These are phyloP conservation scores for Sebastes trivittatus DNA, from an alignment of 2,797 vertebrate species.

Conservation along the genomic window DNA sequence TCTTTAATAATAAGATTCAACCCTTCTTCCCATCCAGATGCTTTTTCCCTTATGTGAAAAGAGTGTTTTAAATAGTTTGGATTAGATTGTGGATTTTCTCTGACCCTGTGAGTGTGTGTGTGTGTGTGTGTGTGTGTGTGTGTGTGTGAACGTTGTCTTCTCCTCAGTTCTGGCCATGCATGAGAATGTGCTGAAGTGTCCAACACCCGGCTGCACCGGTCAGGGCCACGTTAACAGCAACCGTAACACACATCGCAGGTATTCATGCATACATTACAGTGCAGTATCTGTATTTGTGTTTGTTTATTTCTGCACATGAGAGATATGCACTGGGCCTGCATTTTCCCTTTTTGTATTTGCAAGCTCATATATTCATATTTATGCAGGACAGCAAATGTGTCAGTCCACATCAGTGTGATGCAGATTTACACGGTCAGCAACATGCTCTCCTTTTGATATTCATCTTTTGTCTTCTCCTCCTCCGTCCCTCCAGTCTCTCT, in stretches of 20 bases:
- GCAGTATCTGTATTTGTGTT: neutral
- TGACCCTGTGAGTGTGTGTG: slow-evolving; percentile 7
- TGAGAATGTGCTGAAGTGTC: slow-evolving; percentile 97
- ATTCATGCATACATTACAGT: slow-evolving; percentile 26
- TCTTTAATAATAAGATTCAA: neutral
- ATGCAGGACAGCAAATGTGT: slow-evolving; percentile 45
- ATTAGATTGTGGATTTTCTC: neutral
- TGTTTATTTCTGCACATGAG: slow-evolving; percentile 6
- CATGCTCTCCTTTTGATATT: slow-evolving; percentile 27
- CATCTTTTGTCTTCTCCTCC: slow-evolving; percentile 1
- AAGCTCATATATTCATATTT: slow-evolving; percentile 41
- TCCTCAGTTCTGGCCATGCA: slow-evolving; percentile 95
- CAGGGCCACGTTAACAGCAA: slow-evolving; percentile 99
- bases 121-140: neutral
- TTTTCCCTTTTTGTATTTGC: slow-evolving; percentile 18
- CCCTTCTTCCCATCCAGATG: no score
- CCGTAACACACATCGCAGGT: slow-evolving; percentile 98
- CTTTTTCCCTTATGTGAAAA: neutral
- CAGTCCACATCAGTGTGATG: slow-evolving; percentile 44
- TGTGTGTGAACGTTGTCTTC: neutral
- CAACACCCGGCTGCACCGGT: slow-evolving; percentile 96
- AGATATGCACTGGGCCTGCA: neutral
- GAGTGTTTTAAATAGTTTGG: neutral
- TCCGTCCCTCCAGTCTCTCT: slow-evolving; percentile 84
- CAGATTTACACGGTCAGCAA: slow-evolving; percentile 53